Base-by-base conservation (phyloP, 2,797 vertebrate species). In the Crocidura indochinensis region DNA sequence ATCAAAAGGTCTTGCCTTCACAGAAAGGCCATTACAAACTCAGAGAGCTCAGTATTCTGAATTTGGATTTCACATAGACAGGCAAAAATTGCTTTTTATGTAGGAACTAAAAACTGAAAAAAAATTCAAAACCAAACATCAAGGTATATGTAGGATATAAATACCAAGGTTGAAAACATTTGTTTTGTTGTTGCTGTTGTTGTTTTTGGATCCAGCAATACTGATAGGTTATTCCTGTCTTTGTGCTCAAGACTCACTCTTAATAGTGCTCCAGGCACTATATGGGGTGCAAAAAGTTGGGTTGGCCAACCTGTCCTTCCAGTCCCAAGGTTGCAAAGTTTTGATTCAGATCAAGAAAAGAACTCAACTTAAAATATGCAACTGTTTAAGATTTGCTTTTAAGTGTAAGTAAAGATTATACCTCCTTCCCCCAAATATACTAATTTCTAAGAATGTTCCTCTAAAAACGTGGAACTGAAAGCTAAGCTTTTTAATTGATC, bases 381-480 rank as follows among this genome's bases (percentile, higher is more conserved):
- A 75, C 10, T 77, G 44, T 27, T 72, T 76, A 76, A 93, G 73
- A 88, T 75, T 31, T 84, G 5, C 53, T 93, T 68, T 87, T 49
- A 88, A 83, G 7, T 74, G 22, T 56, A 92, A 9, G 53, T 79
- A 65, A 94, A 84, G 67, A 93, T 26, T 86, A 2, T 75, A 74
- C 77, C 27, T 31, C 51, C 78, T 65, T 56, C 27, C 46, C 84
- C 46, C 64, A 87, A 86, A 92, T 38, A 79, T 68, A 89, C n/a
- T 87, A 67, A 84, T 93, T 94, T 97, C 92, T 92, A 97, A 97
- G 93, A 95, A 95, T 92, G 68, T 88, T 93, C 89, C 92, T 95
- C 76, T 72, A 95, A 73, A 94, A 93, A 95, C 72, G 73, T 93
- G 77, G 91, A 95, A 96, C 89, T 78, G 93, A 94, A 84, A 94